These are phyloP conservation scores for Laterallus jamaicensis DNA, from an alignment of 2,113 vertebrate genomes.

Conservation along the genomic window DNA sequence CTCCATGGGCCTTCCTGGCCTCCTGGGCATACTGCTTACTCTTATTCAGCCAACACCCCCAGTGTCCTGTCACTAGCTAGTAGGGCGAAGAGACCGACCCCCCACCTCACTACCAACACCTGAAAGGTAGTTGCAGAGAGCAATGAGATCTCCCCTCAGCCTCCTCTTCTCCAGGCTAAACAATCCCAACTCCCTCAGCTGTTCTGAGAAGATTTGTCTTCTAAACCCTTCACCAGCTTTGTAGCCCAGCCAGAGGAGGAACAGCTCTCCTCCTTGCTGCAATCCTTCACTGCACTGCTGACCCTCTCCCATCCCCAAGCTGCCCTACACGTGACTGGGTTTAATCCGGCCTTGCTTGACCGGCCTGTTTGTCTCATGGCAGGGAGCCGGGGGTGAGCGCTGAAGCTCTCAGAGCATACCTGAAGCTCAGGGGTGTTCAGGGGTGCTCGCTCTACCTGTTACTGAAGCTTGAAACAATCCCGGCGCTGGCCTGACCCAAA, in stretches of 20 bases:
- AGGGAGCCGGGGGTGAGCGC: neutral
- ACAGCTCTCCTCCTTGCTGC: neutral
- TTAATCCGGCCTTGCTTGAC: neutral
- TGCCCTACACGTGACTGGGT: neutral
- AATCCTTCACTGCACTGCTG: neutral
- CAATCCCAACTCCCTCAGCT: too few species aligned
- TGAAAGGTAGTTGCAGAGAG: too few species aligned
- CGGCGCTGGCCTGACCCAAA: neutral
- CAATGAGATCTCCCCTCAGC: too few species aligned
- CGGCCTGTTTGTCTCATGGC: neutral
- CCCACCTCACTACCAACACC: too few species aligned
- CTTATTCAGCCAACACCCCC: too few species aligned
- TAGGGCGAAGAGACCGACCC: too few species aligned
- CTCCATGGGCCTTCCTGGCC: too few species aligned
- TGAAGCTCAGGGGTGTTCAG: neutral
- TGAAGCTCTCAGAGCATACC: neutral
- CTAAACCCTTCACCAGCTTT: too few species aligned
- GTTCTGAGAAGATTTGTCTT: too few species aligned
- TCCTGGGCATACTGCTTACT: too few species aligned
- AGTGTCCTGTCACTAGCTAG: too few species aligned
- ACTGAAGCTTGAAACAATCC: neutral
- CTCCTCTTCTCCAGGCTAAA: too few species aligned
- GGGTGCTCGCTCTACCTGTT: neutral
- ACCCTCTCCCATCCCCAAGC: neutral
- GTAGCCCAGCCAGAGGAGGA: neutral